phyloP scores from a whole-genome alignment of 2,888 invertebrate genomes.

The Cephus pulcher region DNA sequence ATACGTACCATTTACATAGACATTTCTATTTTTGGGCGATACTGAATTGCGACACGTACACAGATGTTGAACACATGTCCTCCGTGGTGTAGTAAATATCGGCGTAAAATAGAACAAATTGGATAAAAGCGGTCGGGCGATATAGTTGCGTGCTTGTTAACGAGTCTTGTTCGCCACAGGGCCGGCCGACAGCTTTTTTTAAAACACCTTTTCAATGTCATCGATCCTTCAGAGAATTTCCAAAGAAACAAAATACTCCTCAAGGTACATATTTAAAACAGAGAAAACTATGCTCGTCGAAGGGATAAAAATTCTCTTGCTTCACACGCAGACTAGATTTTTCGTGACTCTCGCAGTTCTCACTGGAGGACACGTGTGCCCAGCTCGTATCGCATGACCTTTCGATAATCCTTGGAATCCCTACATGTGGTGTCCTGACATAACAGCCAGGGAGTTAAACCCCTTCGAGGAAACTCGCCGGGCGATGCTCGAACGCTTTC shows the following conservation, averaged over 20 bases:
- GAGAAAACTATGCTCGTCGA: no score
- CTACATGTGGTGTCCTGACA: slow-evolving; percentile 39
- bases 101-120: slow-evolving; percentile 31
- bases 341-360: slow-evolving; percentile 24
- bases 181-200: neutral
- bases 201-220: neutral
- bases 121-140: neutral
- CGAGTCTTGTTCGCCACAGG: no score
- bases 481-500: slow-evolving; percentile 29
- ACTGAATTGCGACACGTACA: slow-evolving; percentile 25
- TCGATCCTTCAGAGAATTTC: neutral
- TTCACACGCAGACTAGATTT: slow-evolving; percentile 3
- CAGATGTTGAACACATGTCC: slow-evolving; percentile 49
- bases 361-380: slow-evolving; percentile 24
- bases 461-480: slow-evolving; percentile 21
- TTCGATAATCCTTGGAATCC: slow-evolving; percentile 43
- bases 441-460: slow-evolving; percentile 21
- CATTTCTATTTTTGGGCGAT: slow-evolving; percentile 28
- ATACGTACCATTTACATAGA: neutral
- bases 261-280: neutral
- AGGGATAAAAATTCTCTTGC: neutral
- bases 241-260: neutral
- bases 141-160: neutral
- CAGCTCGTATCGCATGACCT: slow-evolving; percentile 13
- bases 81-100: slow-evolving; percentile 28